Base-by-base conservation (phyloP, 2,113 vertebrate species). In the Jaculus jaculus region DNA sequence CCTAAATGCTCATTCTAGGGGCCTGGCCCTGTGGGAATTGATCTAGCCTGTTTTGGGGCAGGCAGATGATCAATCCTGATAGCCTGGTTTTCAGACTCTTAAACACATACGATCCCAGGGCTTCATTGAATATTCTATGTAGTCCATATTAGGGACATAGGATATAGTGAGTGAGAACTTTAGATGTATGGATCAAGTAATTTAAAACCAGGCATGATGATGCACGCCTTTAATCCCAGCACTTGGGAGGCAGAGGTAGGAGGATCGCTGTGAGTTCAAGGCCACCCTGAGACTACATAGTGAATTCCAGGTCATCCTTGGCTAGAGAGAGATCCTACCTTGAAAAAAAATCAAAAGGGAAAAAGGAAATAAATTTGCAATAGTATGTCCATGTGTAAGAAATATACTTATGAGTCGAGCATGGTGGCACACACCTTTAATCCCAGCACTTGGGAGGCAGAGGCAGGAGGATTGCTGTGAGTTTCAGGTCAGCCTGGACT, bases 111-210 rank as follows among this genome's bases (percentile, higher is more conserved):
- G 90, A 96, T 75, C 93, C 82, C 30, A 60, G 51, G 47, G 42
- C 74, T n/a, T 95, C 74, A 90, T 73, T 88, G 85, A 96, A 86
- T 96, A 94, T 93, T 95, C 71, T 94, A 34, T 88, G 75, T 80
- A 21, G 47, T 89, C 61, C 47, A 20, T 92, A 80, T 68, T 82
- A 80, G 42, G 88, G 58, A 73, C 63, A 60, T 37, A 65, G 77
- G 90, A 77, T 63, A 73, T 58, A 30, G 28, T 87, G 51, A 85
- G 61, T 71, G 58, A 78, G 81, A 66, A 4, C n/a, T 75, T 73
- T 69, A 71, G 42, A 39, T 42, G 30, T 84, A 4, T 83, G 37
- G 47, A 23, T 81, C 90, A 86, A 24, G 68, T 88, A 69, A 51
- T 79, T 63, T 84, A 61, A 95, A 92, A 54, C 54, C 15, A 16